Percentiles rank a stretch among this genome's conserved stretches.
phyloP scores from a whole-genome alignment of 2,888 invertebrate species.

The Idaea biselata region DNA sequence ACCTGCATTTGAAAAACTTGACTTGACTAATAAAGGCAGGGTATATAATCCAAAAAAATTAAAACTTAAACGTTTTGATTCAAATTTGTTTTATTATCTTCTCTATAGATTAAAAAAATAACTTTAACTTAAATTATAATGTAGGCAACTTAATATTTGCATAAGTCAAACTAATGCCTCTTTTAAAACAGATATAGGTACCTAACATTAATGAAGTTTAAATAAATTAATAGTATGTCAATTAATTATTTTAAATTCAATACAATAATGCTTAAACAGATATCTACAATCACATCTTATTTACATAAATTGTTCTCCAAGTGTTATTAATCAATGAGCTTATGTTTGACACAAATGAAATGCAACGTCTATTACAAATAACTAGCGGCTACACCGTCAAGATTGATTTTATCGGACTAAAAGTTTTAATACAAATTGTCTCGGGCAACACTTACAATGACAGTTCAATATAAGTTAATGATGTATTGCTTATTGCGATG shows the following conservation, averaged over 20 bases:
- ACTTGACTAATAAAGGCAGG: too few relatives aligned
- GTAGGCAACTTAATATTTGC: background rate
- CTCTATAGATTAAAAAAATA: too few relatives aligned
- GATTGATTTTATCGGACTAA: slow-evolving; percentile 29
- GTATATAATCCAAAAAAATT: too few relatives aligned
- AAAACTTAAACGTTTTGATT: too few relatives aligned
- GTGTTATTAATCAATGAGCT: slow-evolving; percentile 25
- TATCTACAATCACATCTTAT: slow-evolving; percentile 6
- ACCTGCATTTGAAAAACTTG: too few relatives aligned
- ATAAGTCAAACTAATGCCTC: background rate
- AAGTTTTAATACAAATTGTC: slow-evolving; percentile 41
- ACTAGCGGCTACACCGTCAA: slow-evolving; percentile 20
- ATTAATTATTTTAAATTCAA: background rate
- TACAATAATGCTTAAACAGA: background rate
- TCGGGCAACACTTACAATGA: slow-evolving; percentile 53
- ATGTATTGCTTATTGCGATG: slow-evolving; percentile 44
- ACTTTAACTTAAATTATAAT: too few relatives aligned
- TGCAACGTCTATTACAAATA: slow-evolving; percentile 26
- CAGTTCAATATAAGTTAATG: slow-evolving; percentile 57
- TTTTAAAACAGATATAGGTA: background rate
- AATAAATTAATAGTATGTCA: background rate
- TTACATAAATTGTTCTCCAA: slow-evolving; percentile 16
- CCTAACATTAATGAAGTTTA: background rate
- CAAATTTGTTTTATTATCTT: too few relatives aligned
- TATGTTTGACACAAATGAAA: slow-evolving; percentile 30